A percentile compares a stretch with the other conserved stretches of the same genome.
phyloP scores from a whole-genome alignment of 2,888 invertebrate species.

The Hydrotaea diabolus region DNA sequence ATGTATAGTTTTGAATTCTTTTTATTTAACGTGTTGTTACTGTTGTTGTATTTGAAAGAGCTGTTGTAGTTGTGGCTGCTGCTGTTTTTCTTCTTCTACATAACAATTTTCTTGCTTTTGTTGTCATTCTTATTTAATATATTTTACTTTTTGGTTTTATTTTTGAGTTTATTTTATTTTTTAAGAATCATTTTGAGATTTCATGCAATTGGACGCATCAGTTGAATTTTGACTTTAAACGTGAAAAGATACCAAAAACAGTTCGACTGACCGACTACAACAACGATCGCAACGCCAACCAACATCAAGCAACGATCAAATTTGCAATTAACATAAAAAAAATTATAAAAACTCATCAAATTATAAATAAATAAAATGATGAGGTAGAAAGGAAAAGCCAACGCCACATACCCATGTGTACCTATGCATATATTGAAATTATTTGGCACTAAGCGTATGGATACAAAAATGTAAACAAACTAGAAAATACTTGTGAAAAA shows the following conservation, averaged over 20 bases:
- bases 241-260: slow-evolving; percentile 66
- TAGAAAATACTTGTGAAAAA: slow-evolving; percentile 1
- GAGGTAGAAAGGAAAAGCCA: not conserved
- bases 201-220: slow-evolving; percentile 69
- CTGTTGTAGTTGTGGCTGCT: slow-evolving; percentile 17
- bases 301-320: not conserved
- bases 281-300: not conserved
- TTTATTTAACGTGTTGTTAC: slow-evolving; percentile 1
- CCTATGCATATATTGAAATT: slow-evolving; percentile 15
- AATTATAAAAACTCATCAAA: not conserved
- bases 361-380: slow-evolving; percentile 32
- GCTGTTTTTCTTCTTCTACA: slow-evolving; percentile 43
- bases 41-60: slow-evolving; percentile 6
- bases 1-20: not conserved
- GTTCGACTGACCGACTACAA: too few relatives aligned
- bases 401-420: not conserved
- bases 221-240: slow-evolving; percentile 70
- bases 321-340: not conserved
- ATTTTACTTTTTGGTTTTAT: slow-evolving; percentile 19
- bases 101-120: slow-evolving; percentile 48
- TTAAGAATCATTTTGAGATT: slow-evolving; percentile 63
- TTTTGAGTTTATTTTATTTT: slow-evolving; percentile 44
- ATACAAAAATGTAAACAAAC: slow-evolving; percentile 28
- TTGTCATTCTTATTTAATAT: slow-evolving; percentile 38
- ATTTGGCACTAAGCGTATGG: not conserved